These are phyloP conservation scores for Drosophila anceps DNA, from an alignment of 2,888 invertebrate genomes.

Conservation along the genomic window DNA sequence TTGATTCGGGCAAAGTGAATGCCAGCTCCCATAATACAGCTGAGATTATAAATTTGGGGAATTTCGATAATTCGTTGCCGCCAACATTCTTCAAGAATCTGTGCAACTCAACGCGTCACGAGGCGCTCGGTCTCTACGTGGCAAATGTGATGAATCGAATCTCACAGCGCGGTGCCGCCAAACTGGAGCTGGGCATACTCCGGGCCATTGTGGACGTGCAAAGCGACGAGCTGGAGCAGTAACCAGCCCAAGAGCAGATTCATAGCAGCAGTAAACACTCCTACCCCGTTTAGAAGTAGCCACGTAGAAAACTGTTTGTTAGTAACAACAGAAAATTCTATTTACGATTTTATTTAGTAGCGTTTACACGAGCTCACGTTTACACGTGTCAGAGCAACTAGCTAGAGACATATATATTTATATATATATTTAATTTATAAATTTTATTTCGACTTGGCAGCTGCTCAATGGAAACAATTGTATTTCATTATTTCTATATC, in stretches of 20 bases:
- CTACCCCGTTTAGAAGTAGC: constrained; percentile 22
- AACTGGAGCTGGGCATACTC: constrained; percentile 83
- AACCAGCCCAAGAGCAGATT: constrained; percentile 20
- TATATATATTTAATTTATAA: neutral
- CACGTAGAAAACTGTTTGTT: constrained; percentile 16
- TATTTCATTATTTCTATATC: neutral
- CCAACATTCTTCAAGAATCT: constrained; percentile 84
- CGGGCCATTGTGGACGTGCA: constrained; percentile 84
- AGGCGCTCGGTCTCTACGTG: constrained; percentile 84
- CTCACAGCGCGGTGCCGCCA: constrained; percentile 77
- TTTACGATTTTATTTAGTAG: constrained; percentile 24
- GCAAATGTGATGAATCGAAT: constrained; percentile 84
- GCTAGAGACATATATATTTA: neutral
- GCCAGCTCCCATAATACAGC: constrained; percentile 42
- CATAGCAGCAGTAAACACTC: neutral
- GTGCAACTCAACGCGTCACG: constrained; percentile 83
- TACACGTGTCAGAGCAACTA: constrained; percentile 3
- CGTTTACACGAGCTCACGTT: constrained; percentile 26
- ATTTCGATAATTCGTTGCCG: constrained; percentile 83
- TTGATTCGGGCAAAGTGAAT: constrained; percentile 66
- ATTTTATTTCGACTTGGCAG: neutral
- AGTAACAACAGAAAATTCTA: constrained; percentile 9
- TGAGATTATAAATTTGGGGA: constrained; percentile 83
- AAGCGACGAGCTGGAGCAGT: constrained; percentile 82
- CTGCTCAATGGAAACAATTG: no score